A percentile compares a stretch with the other conserved stretches of the same genome.
Evolutionary conservation across 2,113 vertebrate species (phyloP).

Genomic region (Sisor rabdophorus): DNA sequence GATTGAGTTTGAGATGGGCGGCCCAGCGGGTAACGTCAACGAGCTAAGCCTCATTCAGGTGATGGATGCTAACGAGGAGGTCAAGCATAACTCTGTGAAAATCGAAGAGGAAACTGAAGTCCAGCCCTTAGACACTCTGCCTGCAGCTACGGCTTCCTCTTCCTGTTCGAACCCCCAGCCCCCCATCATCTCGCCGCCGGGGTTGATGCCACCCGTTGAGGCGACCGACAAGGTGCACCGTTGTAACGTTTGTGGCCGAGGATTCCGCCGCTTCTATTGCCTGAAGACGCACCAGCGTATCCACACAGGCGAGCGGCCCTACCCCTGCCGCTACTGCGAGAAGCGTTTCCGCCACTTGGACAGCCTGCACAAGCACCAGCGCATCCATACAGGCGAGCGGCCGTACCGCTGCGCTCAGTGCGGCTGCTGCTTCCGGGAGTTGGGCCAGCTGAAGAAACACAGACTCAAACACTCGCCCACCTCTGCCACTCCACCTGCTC

Average conservation of each 20-base stretch:
- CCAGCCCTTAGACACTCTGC: conserved; percentile 24
- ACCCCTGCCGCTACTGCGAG: conserved; percentile 59
- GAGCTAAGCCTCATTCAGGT: conserved; percentile 56
- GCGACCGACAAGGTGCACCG: conserved; percentile 52
- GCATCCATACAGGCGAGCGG: conserved; percentile 59
- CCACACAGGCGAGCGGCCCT: conserved; percentile 57
- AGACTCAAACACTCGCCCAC: conserved; percentile 54
- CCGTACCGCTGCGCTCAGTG: conserved; percentile 58
- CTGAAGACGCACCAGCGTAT: conserved; percentile 61
- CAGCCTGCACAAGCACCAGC: conserved; percentile 61
- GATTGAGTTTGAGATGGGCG: conserved; percentile 56
- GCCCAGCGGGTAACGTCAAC: conserved; percentile 46
- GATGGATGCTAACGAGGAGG: conserved; percentile 48
- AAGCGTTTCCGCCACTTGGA: conserved; percentile 60
- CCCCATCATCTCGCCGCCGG: conserved; percentile 36
- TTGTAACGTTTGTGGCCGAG: conserved; percentile 56
- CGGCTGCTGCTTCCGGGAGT: conserved; percentile 57
- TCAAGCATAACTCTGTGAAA: conserved; percentile 51
- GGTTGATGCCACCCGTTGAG: conserved; percentile 29
- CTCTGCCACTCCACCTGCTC: conserved; percentile 24
- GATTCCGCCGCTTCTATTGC: conserved; percentile 60
- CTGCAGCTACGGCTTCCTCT: neutral
- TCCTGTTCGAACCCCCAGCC: neutral
- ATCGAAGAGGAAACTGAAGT: conserved; percentile 51
- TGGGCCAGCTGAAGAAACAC: conserved; percentile 60